These are phyloP conservation scores for Boloria selene DNA, from an alignment of 2,888 invertebrate species.

Conservation along the genomic window DNA sequence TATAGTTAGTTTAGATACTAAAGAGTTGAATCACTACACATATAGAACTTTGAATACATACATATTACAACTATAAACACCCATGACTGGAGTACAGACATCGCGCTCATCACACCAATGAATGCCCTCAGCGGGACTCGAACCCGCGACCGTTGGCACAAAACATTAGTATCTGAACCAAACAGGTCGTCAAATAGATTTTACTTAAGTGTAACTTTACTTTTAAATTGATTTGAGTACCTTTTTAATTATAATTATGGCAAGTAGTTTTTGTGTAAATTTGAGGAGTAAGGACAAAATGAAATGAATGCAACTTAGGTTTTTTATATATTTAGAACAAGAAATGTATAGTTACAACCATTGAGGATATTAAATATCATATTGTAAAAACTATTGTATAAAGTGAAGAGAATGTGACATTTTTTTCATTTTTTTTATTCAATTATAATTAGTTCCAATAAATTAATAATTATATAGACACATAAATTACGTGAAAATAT, in stretches of 20 bases:
- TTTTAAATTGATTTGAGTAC: not conserved
- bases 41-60: no score
- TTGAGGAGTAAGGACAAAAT: constrained; percentile 44
- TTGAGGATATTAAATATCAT: constrained; percentile 83
- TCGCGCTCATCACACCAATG: no score
- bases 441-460: constrained; percentile 79
- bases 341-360: constrained; percentile 84
- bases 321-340: constrained; percentile 84
- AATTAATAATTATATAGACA: constrained; percentile 81
- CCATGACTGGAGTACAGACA: no score
- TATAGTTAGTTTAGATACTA: no score
- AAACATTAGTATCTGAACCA: no score
- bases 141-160: no score
- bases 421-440: constrained; percentile 73
- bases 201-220: not conserved
- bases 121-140: no score
- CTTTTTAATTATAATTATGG: not conserved
- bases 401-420: constrained; percentile 82
- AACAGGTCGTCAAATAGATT: no score
- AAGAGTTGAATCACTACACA: no score
- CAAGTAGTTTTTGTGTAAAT: not conserved
- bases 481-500: constrained; percentile 81
- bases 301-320: constrained; percentile 57
- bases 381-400: constrained; percentile 83
- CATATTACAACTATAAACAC: no score